Evolutionary conservation across 2,888 invertebrate genomes (phyloP).

Genomic region (Chaetoderma sp.): DNA sequence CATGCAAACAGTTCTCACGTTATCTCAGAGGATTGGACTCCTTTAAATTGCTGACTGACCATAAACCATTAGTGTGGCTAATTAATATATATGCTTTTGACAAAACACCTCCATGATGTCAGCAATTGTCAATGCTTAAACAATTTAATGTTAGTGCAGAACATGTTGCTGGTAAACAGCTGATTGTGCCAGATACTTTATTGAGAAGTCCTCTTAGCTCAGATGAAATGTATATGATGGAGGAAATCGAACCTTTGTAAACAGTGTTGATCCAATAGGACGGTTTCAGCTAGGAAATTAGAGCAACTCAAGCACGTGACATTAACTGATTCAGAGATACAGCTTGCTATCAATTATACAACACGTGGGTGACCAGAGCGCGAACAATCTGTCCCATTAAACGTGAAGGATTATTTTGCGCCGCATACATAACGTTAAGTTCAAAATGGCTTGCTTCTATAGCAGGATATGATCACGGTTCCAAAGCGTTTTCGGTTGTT

Average conservation of each 20-base stretch:
- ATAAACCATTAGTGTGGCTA: constrained; percentile 39
- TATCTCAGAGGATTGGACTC: constrained; percentile 30
- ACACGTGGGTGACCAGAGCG: constrained; percentile 30
- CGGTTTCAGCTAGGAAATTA: constrained; percentile 16
- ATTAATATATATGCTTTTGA: constrained; percentile 37
- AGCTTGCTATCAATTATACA: constrained; percentile 5
- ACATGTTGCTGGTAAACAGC: constrained; percentile 32
- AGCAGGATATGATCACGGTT: neutral
- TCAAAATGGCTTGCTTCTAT: constrained; percentile 5
- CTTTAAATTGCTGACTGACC: constrained; percentile 39
- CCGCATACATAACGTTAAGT: constrained; percentile 19
- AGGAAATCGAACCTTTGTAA: constrained; percentile 20
- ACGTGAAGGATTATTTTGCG: constrained; percentile 15
- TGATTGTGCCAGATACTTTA: constrained; percentile 37
- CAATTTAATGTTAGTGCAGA: constrained; percentile 24
- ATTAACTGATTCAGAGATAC: constrained; percentile 6
- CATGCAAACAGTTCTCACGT: constrained; percentile 14
- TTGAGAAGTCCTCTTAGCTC: constrained; percentile 22
- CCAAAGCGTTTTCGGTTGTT: neutral
- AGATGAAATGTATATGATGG: neutral
- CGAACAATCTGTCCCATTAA: neutral
- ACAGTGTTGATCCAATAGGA: neutral
- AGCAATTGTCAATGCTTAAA: constrained; percentile 37
- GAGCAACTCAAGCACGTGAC: constrained; percentile 12
- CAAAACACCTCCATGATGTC: constrained; percentile 33